Evolutionary conservation across 2,113 vertebrate genomes (phyloP).

Genomic region (Narcine bancroftii): DNA sequence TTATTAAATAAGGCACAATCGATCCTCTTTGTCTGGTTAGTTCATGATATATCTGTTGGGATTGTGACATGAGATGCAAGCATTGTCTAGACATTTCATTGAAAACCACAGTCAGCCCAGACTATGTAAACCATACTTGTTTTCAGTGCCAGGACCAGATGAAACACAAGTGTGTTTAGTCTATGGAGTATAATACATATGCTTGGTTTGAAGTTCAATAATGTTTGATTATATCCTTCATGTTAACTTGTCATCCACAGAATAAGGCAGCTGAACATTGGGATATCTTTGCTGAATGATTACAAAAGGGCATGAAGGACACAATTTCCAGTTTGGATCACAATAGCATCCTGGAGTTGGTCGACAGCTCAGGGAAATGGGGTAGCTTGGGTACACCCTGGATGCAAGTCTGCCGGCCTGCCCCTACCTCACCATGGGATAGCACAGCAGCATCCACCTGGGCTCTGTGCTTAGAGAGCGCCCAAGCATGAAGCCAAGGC

Average conservation of each 20-base stretch:
- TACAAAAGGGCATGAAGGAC: neutral
- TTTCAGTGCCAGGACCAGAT: neutral
- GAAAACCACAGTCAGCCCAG: neutral
- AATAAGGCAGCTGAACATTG: slow-evolving; percentile 19
- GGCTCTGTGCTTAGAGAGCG: no score
- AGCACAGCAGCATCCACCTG: no score
- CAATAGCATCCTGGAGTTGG: no score
- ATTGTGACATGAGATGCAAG: neutral
- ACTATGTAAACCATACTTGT: neutral
- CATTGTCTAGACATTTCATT: neutral
- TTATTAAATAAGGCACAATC: neutral
- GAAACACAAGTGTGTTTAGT: neutral
- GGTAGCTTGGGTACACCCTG: no score
- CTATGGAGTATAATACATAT: neutral
- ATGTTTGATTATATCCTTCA: neutral
- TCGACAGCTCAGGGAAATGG: no score
- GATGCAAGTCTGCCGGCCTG: no score
- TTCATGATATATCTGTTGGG: neutral
- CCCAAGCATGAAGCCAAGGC: no score
- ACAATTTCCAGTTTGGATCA: neutral
- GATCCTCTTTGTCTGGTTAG: neutral
- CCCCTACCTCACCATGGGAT: no score
- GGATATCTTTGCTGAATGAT: neutral
- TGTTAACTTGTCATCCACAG: neutral
- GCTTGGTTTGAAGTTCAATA: neutral